Percentiles rank a stretch among this genome's conserved stretches.
phyloP scores from a whole-genome alignment of 1,140 invertebrate genomes.

The Scaptodrosophila lebanonensis region DNA sequence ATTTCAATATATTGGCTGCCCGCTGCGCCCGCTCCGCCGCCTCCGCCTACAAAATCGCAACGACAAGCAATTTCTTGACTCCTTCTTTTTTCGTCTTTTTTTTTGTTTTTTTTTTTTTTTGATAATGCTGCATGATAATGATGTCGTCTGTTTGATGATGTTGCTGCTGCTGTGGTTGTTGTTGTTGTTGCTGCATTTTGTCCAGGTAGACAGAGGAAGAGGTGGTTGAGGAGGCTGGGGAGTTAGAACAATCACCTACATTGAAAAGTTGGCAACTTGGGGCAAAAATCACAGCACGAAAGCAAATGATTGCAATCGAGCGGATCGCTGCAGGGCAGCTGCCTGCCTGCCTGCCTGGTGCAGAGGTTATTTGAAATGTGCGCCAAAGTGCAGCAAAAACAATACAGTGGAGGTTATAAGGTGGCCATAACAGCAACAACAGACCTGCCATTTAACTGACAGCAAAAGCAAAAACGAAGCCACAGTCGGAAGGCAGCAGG shows the following conservation, averaged over 20 bases:
- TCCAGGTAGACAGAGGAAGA: not conserved
- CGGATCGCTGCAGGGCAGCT: constrained; percentile 25
- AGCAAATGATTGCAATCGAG: constrained; percentile 68
- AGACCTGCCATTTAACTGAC: constrained; percentile 68
- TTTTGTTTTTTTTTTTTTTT: constrained; percentile 18
- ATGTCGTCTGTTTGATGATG: constrained; percentile 73
- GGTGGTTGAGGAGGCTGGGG: constrained; percentile 1
- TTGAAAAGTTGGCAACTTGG: constrained; percentile 50
- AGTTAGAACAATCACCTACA: constrained; percentile 59
- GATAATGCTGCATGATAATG: constrained; percentile 74
- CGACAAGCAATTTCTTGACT: constrained; percentile 60
- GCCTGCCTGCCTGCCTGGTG: constrained; percentile 35
- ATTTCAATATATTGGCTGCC: constrained; percentile 67
- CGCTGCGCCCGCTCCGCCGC: constrained; percentile 1
- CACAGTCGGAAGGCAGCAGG: constrained; percentile 29
- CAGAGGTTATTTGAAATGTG: constrained; percentile 68
- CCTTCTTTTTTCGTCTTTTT: constrained; percentile 7
- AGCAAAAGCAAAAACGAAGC: constrained; percentile 37
- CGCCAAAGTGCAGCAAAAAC: constrained; percentile 21
- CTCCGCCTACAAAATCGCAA: constrained; percentile 57
- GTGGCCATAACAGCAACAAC: constrained; percentile 65
- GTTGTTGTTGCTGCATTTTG: constrained; percentile 11
- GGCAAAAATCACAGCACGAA: constrained; percentile 69
- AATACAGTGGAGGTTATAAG: constrained; percentile 55
- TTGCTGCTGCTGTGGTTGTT: constrained; percentile 21